These are phyloP conservation scores for Heterohyrax brucei DNA, from an alignment of 2,797 vertebrate species.

Conservation along the genomic window DNA sequence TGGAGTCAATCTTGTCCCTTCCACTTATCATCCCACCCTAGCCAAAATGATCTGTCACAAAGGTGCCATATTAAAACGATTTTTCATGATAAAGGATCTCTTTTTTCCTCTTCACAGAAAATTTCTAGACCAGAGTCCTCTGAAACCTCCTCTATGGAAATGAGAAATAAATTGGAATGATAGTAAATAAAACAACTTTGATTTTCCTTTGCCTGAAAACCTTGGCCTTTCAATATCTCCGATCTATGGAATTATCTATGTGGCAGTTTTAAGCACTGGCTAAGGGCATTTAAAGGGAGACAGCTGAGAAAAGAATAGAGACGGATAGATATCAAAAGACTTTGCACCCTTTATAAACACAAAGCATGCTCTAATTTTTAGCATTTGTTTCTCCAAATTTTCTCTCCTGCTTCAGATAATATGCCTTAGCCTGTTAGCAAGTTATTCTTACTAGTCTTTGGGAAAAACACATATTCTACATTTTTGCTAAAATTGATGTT, in stretches of 20 bases:
- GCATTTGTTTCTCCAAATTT: background rate
- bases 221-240: background rate
- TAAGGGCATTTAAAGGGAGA: background rate
- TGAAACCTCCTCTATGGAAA: background rate
- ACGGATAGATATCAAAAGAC: background rate
- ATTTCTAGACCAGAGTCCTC: background rate
- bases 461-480: background rate
- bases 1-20: background rate
- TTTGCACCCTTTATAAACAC: background rate
- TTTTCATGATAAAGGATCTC: background rate
- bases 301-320: background rate
- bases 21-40: background rate
- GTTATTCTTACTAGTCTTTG: background rate
- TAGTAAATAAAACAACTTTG: background rate
- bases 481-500: background rate
- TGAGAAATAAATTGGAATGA: slow-evolving; percentile 6
- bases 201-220: background rate
- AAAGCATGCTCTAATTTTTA: background rate
- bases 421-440: background rate
- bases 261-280: background rate
- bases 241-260: background rate
- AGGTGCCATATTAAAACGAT: background rate
- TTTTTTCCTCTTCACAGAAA: background rate
- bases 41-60: background rate
- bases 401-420: background rate